These are phyloP conservation scores for Zosterops borbonicus DNA, from an alignment of 2,113 vertebrate species.

Conservation along the genomic window DNA sequence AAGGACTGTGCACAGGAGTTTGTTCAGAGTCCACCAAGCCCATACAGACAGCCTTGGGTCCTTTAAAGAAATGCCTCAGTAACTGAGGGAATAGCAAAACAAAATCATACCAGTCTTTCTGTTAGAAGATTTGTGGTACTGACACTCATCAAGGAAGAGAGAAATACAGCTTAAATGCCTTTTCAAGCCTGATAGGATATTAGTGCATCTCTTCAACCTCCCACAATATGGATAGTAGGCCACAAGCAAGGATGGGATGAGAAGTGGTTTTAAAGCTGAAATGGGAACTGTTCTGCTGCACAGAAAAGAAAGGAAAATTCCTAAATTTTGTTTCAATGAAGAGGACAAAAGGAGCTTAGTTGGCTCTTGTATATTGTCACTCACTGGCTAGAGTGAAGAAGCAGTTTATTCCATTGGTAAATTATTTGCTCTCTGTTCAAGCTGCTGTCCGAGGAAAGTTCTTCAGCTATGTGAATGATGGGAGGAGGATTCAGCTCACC, in stretches of 20 bases:
- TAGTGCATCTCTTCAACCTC: neutral
- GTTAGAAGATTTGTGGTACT: neutral
- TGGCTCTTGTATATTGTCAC: neutral
- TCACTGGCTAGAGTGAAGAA: neutral
- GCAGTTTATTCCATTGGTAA: neutral
- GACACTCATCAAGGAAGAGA: neutral
- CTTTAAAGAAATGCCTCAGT: neutral
- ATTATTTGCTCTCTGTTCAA: neutral
- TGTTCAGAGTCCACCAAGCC: neutral
- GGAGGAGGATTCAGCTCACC: neutral
- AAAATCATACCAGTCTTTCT: neutral
- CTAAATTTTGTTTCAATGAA: neutral
- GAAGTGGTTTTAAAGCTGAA: neutral
- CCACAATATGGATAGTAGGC: neutral
- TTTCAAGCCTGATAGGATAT: neutral
- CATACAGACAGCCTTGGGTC: neutral
- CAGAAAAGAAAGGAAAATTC: neutral
- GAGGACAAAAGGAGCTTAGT: neutral
- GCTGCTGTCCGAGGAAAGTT: neutral
- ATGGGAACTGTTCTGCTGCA: neutral
- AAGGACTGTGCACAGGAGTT: neutral
- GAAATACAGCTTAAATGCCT: neutral
- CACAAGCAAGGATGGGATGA: neutral
- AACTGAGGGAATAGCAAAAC: neutral
- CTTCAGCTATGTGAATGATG: neutral